These are phyloP conservation scores for Geopemphigus sp. DNA, from an alignment of 1,140 invertebrate species.

Conservation along the genomic window DNA sequence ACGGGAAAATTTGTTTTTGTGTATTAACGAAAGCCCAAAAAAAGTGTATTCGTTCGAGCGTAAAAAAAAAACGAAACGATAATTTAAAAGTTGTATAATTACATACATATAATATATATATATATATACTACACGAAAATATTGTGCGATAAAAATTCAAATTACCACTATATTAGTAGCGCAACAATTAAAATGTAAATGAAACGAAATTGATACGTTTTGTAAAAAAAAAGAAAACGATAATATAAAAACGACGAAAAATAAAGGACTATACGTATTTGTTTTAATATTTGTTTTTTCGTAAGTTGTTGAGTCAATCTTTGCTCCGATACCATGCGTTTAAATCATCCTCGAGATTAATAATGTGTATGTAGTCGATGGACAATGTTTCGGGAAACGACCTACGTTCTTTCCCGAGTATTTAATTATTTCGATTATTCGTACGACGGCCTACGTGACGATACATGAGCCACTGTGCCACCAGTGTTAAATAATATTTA, in stretches of 20 bases:
- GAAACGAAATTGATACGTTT: background rate
- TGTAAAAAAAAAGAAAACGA: constrained; percentile 16
- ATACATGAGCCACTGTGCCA: too few species aligned
- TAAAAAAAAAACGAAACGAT: background rate
- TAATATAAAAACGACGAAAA: constrained; percentile 2
- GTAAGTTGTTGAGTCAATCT: too few species aligned
- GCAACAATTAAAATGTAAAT: constrained; percentile 6
- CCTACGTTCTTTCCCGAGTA: background rate
- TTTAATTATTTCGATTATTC: background rate
- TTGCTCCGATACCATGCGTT: background rate
- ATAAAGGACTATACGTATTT: constrained; percentile 36
- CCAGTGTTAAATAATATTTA: too few species aligned
- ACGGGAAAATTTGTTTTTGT: background rate
- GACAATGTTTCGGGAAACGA: background rate
- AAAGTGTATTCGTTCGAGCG: background rate
- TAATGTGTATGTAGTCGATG: background rate
- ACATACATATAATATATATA: too few species aligned
- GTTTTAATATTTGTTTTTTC: constrained; percentile 25
- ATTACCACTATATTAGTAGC: constrained; percentile 10
- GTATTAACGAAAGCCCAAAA: background rate
- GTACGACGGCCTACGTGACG: too few species aligned
- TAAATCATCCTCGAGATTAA: background rate
- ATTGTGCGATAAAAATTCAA: background rate
- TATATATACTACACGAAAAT: too few species aligned
- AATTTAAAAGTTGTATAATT: background rate